Evolutionary conservation across 2,888 invertebrate genomes (phyloP).

Genomic region (Syritta pipiens): DNA sequence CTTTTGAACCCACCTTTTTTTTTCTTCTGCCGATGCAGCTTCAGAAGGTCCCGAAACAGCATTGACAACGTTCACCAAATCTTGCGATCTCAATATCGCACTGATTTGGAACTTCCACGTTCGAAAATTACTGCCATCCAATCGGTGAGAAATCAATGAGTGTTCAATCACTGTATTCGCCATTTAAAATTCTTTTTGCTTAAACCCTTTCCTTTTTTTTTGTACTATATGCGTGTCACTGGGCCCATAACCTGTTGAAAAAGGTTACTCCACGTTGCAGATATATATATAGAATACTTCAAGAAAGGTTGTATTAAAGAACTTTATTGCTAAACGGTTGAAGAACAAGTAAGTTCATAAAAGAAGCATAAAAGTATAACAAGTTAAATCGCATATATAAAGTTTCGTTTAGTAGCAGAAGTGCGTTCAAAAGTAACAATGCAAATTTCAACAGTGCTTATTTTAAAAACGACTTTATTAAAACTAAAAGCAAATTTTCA

Average conservation of each 20-base stretch:
- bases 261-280: too few species aligned
- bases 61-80: conserved; percentile 8
- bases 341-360: too few species aligned
- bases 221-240: neutral
- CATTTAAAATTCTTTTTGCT: neutral
- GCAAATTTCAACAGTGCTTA: too few species aligned
- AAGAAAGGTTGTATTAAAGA: too few species aligned
- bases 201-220: neutral
- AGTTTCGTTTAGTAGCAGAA: too few species aligned
- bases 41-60: neutral
- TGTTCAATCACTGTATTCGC: neutral
- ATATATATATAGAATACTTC: too few species aligned
- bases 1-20: conserved; percentile 3
- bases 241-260: conserved; percentile 22
- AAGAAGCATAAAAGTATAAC: too few species aligned
- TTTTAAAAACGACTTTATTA: too few species aligned
- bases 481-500: too few species aligned
- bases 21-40: neutral
- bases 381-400: too few species aligned
- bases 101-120: conserved; percentile 31
- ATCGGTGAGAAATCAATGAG: conserved; percentile 22
- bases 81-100: conserved; percentile 9
- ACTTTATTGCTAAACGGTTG: too few species aligned
- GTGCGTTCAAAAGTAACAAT: too few species aligned
- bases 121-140: conserved; percentile 24